Percentiles rank a stretch among this genome's conserved stretches.
Evolutionary conservation across 2,888 invertebrate species (phyloP).

Genomic region (Notocelia uddmanniana): DNA sequence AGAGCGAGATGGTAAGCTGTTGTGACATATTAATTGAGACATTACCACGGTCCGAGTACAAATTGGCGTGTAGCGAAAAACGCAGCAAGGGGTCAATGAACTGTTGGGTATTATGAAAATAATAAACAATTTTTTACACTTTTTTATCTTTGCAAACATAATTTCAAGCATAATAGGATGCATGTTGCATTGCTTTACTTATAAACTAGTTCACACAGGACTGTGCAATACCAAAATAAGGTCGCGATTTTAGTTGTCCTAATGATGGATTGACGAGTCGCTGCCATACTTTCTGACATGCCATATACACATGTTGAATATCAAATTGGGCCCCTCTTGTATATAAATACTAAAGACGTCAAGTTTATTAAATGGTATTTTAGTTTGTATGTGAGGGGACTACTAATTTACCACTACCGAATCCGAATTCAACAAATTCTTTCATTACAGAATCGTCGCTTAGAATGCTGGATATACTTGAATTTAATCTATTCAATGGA

Average conservation of each 20-base stretch:
- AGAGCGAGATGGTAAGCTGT: constrained; percentile 9
- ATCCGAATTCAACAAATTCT: too few species aligned
- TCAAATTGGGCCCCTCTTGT: too few species aligned
- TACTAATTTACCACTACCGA: too few species aligned
- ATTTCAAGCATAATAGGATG: background rate
- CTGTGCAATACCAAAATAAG: background rate
- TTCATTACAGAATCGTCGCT: too few species aligned
- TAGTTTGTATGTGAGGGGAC: too few species aligned
- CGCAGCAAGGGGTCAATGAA: constrained; percentile 20
- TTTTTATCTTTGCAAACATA: background rate
- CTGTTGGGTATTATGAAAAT: constrained; percentile 25
- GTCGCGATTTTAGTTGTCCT: background rate
- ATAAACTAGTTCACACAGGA: background rate
- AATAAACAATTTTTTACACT: background rate
- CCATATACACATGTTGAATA: too few species aligned
- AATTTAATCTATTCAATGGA: too few species aligned
- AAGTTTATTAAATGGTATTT: too few species aligned
- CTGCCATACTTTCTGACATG: background rate
- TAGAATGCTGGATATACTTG: too few species aligned
- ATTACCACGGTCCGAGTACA: constrained; percentile 2
- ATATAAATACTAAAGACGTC: too few species aligned
- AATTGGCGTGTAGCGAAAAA: constrained; percentile 33
- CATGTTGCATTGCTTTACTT: background rate
- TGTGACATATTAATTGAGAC: constrained; percentile 22
- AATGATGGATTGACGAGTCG: too few species aligned